A percentile compares a stretch with the other conserved stretches of the same genome.
Conservation (phyloP, 2,113 vertebrate genomes). For the Serinus canaria region DNA sequence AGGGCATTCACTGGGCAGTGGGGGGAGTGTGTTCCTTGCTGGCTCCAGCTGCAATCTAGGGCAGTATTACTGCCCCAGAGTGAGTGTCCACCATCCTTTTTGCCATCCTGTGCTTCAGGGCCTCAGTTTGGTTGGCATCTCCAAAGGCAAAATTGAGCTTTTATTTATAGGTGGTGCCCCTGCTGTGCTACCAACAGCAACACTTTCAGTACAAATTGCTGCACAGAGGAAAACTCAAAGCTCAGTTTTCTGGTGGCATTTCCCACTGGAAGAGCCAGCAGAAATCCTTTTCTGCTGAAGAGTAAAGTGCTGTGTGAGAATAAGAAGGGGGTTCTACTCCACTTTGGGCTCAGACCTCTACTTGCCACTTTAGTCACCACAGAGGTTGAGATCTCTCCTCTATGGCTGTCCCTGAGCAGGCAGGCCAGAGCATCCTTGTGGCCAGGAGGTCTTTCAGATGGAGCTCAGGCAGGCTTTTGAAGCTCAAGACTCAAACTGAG, state of each 20-base stretch:
- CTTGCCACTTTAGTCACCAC: not conserved
- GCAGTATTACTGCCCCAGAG: not conserved
- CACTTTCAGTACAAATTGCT: not conserved
- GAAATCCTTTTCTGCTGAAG: not conserved
- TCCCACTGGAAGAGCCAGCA: not conserved
- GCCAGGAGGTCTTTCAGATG: not conserved
- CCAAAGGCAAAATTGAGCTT: not conserved
- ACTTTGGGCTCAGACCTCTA: not conserved
- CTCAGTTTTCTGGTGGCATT: not conserved
- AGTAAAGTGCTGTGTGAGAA: not conserved
- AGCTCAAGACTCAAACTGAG: not conserved
- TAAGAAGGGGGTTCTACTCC: not conserved
- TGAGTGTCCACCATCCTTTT: not conserved
- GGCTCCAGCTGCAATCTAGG: not conserved
- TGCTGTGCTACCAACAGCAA: not conserved
- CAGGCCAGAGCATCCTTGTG: not conserved
- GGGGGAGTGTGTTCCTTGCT: accelerated
- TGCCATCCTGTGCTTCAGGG: not conserved
- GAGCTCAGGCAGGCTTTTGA: not conserved
- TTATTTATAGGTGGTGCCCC: accelerated
- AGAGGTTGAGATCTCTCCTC: not conserved
- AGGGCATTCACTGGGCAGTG: not conserved
- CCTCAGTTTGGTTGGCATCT: not conserved
- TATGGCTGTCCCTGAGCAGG: not conserved
- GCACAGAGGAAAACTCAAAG: not conserved